phyloP scores from a whole-genome alignment of 2,797 vertebrate species.

The Sebastes umbrosus region DNA sequence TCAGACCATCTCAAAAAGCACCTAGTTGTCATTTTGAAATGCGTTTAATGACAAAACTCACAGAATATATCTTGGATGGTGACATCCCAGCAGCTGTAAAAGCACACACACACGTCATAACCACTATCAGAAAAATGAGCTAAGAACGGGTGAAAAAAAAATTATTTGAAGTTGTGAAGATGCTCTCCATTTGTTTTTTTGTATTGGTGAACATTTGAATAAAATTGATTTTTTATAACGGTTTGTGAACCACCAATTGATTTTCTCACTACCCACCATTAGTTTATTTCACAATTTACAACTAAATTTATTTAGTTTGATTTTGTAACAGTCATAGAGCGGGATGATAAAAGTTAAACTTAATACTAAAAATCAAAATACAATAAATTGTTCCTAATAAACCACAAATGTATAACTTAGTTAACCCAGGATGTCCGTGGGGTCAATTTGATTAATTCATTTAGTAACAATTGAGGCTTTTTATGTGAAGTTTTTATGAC shows the following conservation, averaged over 20 bases:
- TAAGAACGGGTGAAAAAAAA: constrained; percentile 13
- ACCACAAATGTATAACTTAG: no score
- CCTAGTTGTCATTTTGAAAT: constrained; percentile 5
- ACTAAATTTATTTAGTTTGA: background rate
- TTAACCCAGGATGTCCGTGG: no score
- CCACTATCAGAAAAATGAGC: constrained; percentile 61
- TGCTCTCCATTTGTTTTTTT: constrained; percentile 80
- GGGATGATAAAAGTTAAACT: no score
- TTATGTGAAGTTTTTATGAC: no score
- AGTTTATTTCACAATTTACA: background rate
- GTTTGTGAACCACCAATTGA: background rate
- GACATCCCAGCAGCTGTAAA: constrained; percentile 29
- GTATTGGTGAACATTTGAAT: constrained; percentile 83
- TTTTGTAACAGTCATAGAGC: background rate
- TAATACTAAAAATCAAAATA: no score
- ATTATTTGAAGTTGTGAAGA: constrained; percentile 55
- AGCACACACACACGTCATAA: constrained; percentile 41
- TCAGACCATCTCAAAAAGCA: constrained; percentile 1
- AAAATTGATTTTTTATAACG: constrained; percentile 70
- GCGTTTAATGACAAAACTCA: constrained; percentile 2
- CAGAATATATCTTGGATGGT: background rate
- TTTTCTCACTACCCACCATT: background rate
- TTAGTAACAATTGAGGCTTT: no score
- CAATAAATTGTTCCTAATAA: no score
- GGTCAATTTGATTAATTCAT: no score